A percentile compares a stretch with the other conserved stretches of the same genome.
phyloP scores from a whole-genome alignment of 1,140 invertebrate species.

The Formica selysi region DNA sequence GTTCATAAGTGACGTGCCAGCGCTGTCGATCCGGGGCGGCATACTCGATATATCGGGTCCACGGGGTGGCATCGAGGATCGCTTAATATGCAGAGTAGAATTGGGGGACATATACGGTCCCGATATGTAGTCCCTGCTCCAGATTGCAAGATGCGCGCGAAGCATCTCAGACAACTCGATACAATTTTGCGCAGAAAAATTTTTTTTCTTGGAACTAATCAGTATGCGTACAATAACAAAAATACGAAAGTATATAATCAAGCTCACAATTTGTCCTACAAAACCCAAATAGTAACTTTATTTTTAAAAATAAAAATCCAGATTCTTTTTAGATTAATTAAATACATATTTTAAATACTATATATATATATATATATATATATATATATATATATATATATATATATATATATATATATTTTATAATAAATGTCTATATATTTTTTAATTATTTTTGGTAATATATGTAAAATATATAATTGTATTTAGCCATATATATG shows the following conservation, averaged over 20 bases:
- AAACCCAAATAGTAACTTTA: background rate
- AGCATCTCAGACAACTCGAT: conserved; percentile 32
- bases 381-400: background rate
- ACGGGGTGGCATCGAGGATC: conserved; percentile 71
- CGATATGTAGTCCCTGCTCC: conserved; percentile 64
- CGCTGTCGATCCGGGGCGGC: conserved; percentile 76
- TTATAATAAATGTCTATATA: background rate
- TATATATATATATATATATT: background rate
- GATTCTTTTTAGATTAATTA: background rate
- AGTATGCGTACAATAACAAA: background rate
- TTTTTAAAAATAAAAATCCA: background rate
- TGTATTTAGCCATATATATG: background rate
- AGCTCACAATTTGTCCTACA: background rate
- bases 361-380: too few species aligned
- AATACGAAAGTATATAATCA: conserved; percentile 6
- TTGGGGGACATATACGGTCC: conserved; percentile 60
- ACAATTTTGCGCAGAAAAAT: background rate
- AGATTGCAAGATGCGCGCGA: conserved; percentile 51
- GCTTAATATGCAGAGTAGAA: conserved; percentile 77
- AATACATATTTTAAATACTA: background rate
- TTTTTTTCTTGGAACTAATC: background rate
- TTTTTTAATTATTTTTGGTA: background rate
- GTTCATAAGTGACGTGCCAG: conserved; percentile 78
- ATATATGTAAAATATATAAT: background rate
- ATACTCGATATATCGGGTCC: conserved; percentile 77